phyloP scores from a whole-genome alignment of 2,888 invertebrate species.

The Dinocampus coccinellae region DNA sequence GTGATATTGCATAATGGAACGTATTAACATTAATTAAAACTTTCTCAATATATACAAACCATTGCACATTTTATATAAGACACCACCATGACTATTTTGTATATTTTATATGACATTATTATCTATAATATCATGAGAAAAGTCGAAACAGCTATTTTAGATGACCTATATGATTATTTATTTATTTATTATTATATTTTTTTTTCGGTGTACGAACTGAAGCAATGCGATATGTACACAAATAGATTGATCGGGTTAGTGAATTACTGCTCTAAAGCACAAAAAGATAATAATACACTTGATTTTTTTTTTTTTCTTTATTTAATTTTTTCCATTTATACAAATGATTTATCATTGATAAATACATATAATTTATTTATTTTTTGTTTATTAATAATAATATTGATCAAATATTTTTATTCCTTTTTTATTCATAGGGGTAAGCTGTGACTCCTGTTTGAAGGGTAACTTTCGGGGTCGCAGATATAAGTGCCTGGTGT shows the following conservation, averaged over 20 bases:
- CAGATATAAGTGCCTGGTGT: constrained; percentile 98
- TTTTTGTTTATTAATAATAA: too few species aligned
- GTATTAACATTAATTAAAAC: background rate
- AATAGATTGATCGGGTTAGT: constrained; percentile 46
- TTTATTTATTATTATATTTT: too few species aligned
- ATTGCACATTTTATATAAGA: background rate
- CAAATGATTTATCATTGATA: background rate
- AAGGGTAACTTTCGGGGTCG: constrained; percentile 97
- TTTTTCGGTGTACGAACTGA: too few species aligned
- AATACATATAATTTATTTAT: background rate
- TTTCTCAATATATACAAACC: background rate
- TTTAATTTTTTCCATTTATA: background rate
- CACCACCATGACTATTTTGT: too few species aligned
- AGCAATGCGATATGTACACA: constrained; percentile 34
- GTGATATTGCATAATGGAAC: background rate
- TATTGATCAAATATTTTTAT: background rate
- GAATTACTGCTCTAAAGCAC: constrained; percentile 42
- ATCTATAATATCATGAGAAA: too few species aligned
- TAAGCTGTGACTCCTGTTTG: constrained; percentile 99
- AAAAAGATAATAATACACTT: background rate
- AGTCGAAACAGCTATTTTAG: too few species aligned
- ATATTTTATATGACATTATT: too few species aligned
- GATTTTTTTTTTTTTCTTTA: too few species aligned
- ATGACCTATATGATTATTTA: too few species aligned
- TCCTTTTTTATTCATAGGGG: constrained; percentile 77